These are phyloP conservation scores for Melanotaenia maccullochi DNA, from an alignment of 2,797 vertebrate species.

Conservation along the genomic window DNA sequence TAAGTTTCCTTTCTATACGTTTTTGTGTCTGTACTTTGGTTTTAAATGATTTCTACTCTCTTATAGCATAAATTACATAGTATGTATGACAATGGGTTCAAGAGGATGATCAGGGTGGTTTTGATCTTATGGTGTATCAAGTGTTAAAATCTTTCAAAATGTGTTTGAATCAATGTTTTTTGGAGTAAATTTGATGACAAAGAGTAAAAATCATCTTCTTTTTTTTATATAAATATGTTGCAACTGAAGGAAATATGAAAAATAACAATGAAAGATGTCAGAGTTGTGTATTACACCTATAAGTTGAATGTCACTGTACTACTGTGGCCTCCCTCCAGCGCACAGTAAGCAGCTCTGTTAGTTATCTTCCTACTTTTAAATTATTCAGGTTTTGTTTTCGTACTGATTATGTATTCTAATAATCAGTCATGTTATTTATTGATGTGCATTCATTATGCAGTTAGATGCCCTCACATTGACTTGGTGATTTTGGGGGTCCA, in stretches of 20 bases:
- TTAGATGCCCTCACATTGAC: slow-evolving; percentile 1
- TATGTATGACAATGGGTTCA: not conserved
- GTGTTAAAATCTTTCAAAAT: not conserved
- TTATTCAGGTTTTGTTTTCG: slow-evolving; percentile 78
- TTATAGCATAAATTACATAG: not conserved
- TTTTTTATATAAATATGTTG: not conserved
- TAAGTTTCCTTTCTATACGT: slow-evolving; percentile 80
- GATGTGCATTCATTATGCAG: slow-evolving; percentile 46
- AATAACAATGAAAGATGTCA: not conserved
- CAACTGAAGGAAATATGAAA: not conserved
- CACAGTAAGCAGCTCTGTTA: slow-evolving; percentile 70
- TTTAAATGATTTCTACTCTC: not conserved
- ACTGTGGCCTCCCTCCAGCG: slow-evolving; percentile 66
- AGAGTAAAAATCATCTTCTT: not conserved
- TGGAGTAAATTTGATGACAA: not conserved
- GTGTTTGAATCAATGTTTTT: not conserved
- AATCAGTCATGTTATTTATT: slow-evolving; percentile 56
- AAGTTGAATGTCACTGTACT: slow-evolving; percentile 41
- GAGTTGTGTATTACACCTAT: slow-evolving; percentile 12
- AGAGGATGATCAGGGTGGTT: not conserved
- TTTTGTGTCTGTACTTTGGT: not conserved
- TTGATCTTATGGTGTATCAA: not conserved
- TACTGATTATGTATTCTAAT: slow-evolving; percentile 56
- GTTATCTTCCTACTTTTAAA: slow-evolving; percentile 74
- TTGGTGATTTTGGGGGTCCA: not conserved